Conservation (phyloP, 2,888 invertebrate species). For the Folsomia candida region DNA sequence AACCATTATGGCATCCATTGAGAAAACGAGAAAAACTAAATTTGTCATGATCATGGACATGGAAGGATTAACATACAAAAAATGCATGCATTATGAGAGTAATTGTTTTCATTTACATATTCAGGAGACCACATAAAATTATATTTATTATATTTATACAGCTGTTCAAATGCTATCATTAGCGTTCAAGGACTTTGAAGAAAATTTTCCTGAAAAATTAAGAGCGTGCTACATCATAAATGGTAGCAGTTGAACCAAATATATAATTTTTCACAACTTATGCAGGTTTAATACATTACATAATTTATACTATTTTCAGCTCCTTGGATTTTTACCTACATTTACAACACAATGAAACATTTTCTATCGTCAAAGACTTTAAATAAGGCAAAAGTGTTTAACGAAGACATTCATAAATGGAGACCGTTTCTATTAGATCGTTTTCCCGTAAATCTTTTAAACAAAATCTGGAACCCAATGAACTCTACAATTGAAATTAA, state of each 20-base stretch:
- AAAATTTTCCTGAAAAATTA: conserved; percentile 25
- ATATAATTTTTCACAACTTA: too few species aligned
- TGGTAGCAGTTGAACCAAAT: conserved; percentile 10
- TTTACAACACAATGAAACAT: conserved; percentile 23
- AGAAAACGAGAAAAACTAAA: conserved; percentile 21
- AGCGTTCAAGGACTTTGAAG: conserved; percentile 32
- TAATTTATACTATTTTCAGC: conserved; percentile 8
- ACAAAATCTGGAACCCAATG: background rate
- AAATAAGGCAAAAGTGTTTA: conserved; percentile 23
- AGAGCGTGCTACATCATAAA: conserved; percentile 29
- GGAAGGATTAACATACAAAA: conserved; percentile 36
- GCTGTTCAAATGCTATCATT: conserved; percentile 28
- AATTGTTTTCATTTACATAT: too few species aligned
- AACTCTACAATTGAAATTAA: too few species aligned
- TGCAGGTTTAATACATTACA: background rate
- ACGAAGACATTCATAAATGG: conserved; percentile 17
- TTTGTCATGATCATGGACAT: conserved; percentile 36
- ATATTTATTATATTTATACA: conserved; percentile 11
- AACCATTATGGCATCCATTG: conserved; percentile 19
- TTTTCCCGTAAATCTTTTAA: background rate
- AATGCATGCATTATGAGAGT: conserved; percentile 39
- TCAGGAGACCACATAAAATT: background rate
- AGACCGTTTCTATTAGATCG: conserved; percentile 3
- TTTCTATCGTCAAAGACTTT: conserved; percentile 22
- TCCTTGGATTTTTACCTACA: conserved; percentile 26